Evolutionary conservation across 2,797 vertebrate species (phyloP).

Genomic region (Micrastur ruficollis): DNA sequence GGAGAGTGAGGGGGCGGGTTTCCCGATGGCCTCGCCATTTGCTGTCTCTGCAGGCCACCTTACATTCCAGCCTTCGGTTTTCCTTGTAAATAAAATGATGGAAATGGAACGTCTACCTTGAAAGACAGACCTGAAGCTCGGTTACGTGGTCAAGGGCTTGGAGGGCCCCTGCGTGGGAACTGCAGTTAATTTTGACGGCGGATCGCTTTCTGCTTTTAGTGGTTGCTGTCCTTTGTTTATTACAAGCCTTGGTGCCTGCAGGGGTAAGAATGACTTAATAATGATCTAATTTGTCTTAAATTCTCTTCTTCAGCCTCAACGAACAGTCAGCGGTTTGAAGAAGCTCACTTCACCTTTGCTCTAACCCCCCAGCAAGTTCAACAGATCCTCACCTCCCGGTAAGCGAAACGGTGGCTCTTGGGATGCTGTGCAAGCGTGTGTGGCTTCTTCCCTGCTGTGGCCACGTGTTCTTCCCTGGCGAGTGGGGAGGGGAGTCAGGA

Average conservation of each 20-base stretch:
- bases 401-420: background rate
- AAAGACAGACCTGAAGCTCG: background rate
- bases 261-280: no score
- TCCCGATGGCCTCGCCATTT: accelerated
- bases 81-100: background rate
- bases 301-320: constrained; percentile 60
- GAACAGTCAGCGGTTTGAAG: constrained; percentile 74
- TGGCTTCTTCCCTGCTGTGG: background rate
- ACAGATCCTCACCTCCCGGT: constrained; percentile 77
- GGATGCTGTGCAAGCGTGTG: no score
- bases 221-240: background rate
- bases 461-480: background rate
- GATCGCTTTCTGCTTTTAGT: no score
- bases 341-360: constrained; percentile 76
- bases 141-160: background rate
- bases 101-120: background rate
- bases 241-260: background rate
- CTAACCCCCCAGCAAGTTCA: constrained; percentile 78
- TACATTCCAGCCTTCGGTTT: background rate
- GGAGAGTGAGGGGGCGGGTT: background rate
- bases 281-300: background rate
- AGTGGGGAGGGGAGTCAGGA: no score
- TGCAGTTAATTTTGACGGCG: background rate
- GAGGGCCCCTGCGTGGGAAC: background rate
- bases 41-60: no score